Base-by-base conservation (phyloP, 1,140 invertebrate genomes). In the Diachasma alloeum region DNA sequence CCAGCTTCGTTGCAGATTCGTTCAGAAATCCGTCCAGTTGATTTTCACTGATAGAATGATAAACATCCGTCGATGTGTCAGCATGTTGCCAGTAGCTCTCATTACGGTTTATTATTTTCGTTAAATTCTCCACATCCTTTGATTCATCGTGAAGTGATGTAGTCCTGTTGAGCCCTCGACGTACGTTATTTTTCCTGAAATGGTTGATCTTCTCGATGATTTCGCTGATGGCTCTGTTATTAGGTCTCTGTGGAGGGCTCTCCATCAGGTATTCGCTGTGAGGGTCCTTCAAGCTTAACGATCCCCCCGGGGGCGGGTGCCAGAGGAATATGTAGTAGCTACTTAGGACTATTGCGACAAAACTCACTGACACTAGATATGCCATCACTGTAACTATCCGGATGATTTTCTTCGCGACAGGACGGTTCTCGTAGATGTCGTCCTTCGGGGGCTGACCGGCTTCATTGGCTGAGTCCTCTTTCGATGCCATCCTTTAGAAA, bases 251-350 rank as follows among this genome's bases (percentile, higher is more conserved):
- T 1, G 48, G 48, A 53, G 59, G 24, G 9, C 24, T 63, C 59
- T 53, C 36, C 1, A 78, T 19, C 1, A 83, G 17, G 17, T 77
- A 82, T 10, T 83, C 69, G 2, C 78, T 1, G n/a, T 80, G 79
- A 0, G 83, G 82, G 37, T 83, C 81, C 42, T 0, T 36, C 59
- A 26, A 80, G 78, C 88, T 79, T 0, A 86, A 74, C 9, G 82
- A 77, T 0, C 87, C 83, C 72, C 90, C 87, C 1, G 15, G 15
- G 1, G 91, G 90, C 0, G 95, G 95, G 81, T 95, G 92, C 96
- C 96, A 97, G 22, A 96, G 90, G 81, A 96, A 94, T 71, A 96
- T 91, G 84, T 97, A 97, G 87, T 97, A 97, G 4, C 95, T 91
- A 13, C 95, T 96, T 11, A 97, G 87, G 0, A 95, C 90, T 70